A percentile compares a stretch with the other conserved stretches of the same genome.
Conservation (phyloP, 2,113 vertebrate genomes). For the Baryphthengus martii region DNA sequence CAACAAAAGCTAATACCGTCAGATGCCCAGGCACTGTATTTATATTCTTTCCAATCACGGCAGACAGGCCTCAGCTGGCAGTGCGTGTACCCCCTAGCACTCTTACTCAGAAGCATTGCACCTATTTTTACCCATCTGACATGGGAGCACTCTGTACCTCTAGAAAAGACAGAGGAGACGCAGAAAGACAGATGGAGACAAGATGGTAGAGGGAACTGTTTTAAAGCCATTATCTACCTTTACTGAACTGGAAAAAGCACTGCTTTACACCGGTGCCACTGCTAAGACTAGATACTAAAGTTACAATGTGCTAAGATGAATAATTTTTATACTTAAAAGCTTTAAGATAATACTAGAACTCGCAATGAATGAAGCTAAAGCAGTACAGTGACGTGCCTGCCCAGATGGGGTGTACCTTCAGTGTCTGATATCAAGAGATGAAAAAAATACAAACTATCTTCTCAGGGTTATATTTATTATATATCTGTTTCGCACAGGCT, state of each 20-base stretch:
- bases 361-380: neutral
- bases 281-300: neutral
- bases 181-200: neutral
- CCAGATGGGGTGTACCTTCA: neutral
- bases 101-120: neutral
- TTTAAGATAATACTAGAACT: neutral
- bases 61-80: neutral
- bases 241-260: neutral
- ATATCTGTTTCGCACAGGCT: neutral
- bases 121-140: neutral
- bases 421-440: neutral
- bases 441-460: neutral
- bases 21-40: neutral
- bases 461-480: neutral
- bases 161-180: neutral
- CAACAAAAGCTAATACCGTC: neutral
- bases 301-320: neutral
- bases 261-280: neutral
- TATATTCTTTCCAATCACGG: neutral
- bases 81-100: neutral
- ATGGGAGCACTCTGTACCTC: neutral
- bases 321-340: neutral
- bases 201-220: neutral
- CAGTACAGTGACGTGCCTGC: neutral
- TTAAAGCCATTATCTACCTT: neutral